Evolutionary conservation across 2,113 vertebrate species (phyloP).

Genomic region (Chinchilla lanigera): DNA sequence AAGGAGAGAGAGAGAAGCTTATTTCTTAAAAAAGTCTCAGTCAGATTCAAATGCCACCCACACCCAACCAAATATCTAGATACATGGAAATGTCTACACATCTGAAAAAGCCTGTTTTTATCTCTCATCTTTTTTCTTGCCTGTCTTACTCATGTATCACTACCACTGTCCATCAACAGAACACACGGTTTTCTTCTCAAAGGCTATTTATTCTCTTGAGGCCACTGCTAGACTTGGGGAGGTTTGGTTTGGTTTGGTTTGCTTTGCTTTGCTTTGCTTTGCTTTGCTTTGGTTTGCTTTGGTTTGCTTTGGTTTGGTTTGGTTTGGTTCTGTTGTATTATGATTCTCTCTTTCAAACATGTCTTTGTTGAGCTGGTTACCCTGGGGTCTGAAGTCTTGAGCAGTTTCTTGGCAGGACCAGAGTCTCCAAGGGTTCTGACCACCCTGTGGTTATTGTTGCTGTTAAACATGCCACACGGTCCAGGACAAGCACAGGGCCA

Average conservation of each 20-base stretch:
- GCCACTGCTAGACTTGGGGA: not conserved
- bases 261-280: not conserved
- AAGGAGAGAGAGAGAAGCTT: not conserved
- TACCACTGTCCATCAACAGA: not conserved
- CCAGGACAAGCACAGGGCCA: slow-evolving; percentile 37
- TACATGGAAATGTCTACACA: not conserved
- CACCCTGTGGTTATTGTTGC: not conserved
- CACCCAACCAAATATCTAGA: not conserved
- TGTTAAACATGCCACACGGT: not conserved
- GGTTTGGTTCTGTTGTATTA: not conserved
- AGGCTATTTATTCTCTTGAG: not conserved
- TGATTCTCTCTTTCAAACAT: not conserved
- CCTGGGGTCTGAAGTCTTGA: not conserved
- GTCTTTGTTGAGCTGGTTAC: not conserved
- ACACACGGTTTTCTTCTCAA: not conserved
- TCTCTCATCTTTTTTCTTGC: not conserved
- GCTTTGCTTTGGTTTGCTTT: not conserved
- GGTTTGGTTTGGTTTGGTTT: not conserved
- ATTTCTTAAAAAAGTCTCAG: not conserved
- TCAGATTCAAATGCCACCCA: not conserved
- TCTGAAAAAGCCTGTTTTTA: not conserved
- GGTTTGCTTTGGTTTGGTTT: not conserved
- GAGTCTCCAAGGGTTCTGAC: slow-evolving; percentile 34
- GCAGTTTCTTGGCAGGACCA: not conserved
- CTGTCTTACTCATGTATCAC: not conserved